Percentiles rank a stretch among this genome's conserved stretches.
Evolutionary conservation across 2,113 vertebrate genomes (phyloP).

Genomic region (Pan troglodytes): DNA sequence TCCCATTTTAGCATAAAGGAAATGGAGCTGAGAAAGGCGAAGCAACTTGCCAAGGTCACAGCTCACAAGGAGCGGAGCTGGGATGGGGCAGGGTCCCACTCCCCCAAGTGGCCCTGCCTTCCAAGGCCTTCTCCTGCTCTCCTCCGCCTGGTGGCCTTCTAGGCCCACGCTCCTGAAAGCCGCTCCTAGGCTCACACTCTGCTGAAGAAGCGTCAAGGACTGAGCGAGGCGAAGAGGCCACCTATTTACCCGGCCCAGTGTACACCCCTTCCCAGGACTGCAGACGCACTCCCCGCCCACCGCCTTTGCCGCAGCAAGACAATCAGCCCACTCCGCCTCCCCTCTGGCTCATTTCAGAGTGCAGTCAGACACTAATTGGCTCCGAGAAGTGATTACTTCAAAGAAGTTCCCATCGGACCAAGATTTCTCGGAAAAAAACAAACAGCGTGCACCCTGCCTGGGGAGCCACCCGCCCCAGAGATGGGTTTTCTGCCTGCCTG

Average conservation of each 20-base stretch:
- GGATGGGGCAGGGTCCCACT: background rate
- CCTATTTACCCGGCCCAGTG: rapidly evolving
- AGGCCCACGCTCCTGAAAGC: too few species aligned
- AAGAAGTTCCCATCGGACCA: background rate
- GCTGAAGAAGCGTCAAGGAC: too few species aligned
- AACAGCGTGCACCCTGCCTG: background rate
- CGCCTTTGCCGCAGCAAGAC: background rate
- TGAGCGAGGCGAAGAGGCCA: too few species aligned
- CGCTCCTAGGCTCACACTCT: background rate
- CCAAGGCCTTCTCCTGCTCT: background rate
- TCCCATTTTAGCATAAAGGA: background rate
- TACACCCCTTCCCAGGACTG: background rate
- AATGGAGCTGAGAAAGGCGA: background rate
- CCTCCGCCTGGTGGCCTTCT: background rate
- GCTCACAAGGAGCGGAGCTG: background rate
- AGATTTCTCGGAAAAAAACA: constrained; percentile 27
- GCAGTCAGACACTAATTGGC: constrained; percentile 42
- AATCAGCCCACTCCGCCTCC: background rate
- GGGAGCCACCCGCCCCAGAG: background rate
- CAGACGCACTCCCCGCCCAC: background rate
- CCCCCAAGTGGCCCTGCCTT: rapidly evolving
- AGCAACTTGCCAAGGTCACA: background rate
- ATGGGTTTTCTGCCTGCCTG: background rate
- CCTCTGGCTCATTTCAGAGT: background rate
- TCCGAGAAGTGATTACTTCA: constrained; percentile 61